Evolutionary conservation across 2,797 vertebrate genomes (phyloP).

Genomic region (Gallinago stenura): DNA sequence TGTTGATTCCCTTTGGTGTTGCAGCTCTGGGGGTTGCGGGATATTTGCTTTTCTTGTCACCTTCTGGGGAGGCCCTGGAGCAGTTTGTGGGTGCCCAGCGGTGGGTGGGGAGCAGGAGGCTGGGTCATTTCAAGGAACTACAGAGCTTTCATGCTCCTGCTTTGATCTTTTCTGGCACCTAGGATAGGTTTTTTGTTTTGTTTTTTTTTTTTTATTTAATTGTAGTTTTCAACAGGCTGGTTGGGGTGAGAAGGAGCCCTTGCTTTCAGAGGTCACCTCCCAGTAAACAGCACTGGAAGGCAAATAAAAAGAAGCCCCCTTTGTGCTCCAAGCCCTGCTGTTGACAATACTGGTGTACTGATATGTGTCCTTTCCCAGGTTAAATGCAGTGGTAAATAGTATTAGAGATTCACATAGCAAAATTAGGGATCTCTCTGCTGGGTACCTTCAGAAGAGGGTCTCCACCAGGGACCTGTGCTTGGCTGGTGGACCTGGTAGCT

Average conservation of each 20-base stretch:
- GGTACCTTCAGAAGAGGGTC: not conserved
- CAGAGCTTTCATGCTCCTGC: not conserved
- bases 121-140: not conserved
- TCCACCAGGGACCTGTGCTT: rapidly evolving
- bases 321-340: not conserved
- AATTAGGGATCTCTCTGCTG: not conserved
- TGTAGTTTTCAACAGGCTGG: not conserved
- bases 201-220: not conserved
- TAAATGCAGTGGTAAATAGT: not conserved
- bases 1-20: not conserved
- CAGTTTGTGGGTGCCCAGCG: not conserved
- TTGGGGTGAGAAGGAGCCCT: not conserved
- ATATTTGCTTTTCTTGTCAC: not conserved
- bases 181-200: too few species aligned
- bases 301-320: rapidly evolving
- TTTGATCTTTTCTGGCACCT: too few species aligned
- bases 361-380: not conserved
- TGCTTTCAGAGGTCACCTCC: not conserved
- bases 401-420: not conserved
- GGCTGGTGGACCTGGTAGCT: not conserved
- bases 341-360: not conserved
- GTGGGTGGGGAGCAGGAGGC: not conserved
- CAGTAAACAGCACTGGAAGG: rapidly evolving
- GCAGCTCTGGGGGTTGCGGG: not conserved
- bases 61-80: not conserved